A percentile compares a stretch with the other conserved stretches of the same genome.
phyloP scores from a whole-genome alignment of 2,888 invertebrate species.

The Drosophila aldrichi region DNA sequence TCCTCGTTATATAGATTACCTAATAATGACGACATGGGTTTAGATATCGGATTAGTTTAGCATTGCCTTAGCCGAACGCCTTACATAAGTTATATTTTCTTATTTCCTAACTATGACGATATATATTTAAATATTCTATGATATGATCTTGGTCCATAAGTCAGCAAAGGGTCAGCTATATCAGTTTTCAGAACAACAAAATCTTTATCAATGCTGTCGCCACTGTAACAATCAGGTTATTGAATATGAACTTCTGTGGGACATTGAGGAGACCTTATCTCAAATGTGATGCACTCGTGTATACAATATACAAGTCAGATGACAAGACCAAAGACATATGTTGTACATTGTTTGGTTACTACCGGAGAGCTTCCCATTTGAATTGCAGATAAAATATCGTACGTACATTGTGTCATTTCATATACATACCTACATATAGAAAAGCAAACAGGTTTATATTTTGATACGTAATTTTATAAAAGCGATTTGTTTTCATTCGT shows the following conservation, averaged over 20 bases:
- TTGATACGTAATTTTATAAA: constrained; percentile 60
- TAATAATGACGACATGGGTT: too few species aligned
- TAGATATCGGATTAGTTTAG: too few species aligned
- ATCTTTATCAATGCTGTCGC: not conserved
- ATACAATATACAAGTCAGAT: constrained; percentile 5
- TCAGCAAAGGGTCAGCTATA: not conserved
- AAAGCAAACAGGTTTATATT: constrained; percentile 19
- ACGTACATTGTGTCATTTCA: constrained; percentile 5
- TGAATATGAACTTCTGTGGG: not conserved
- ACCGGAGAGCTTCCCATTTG: constrained; percentile 12
- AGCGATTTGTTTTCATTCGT: constrained; percentile 41
- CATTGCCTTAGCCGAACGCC: not conserved
- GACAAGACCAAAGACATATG: constrained; percentile 40
- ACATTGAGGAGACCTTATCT: constrained; percentile 32
- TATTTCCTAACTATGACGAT: not conserved
- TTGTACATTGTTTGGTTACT: constrained; percentile 40
- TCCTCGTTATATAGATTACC: too few species aligned
- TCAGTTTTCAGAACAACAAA: not conserved
- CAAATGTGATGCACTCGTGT: not conserved
- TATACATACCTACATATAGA: constrained; percentile 7
- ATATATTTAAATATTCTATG: not conserved
- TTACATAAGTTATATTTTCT: not conserved
- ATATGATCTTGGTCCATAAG: not conserved
- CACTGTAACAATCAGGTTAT: not conserved
- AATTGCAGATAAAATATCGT: constrained; percentile 34